These are phyloP conservation scores for Leptoclinus maculatus DNA, from an alignment of 2,797 vertebrate species.

Conservation along the genomic window DNA sequence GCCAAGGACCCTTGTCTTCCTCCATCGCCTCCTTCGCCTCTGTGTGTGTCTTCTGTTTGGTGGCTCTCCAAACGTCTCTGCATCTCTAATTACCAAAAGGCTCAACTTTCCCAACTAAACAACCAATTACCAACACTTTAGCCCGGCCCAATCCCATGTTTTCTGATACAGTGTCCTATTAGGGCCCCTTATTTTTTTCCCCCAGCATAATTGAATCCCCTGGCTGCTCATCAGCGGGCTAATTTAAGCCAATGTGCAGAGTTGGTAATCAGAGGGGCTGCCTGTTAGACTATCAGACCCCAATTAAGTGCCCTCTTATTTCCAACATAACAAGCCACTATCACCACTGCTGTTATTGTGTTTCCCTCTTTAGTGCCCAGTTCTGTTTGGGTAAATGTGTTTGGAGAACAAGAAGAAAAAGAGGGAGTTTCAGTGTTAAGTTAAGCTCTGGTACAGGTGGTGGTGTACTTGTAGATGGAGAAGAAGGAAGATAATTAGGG, in stretches of 20 bases:
- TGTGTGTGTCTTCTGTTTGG: constrained; percentile 67
- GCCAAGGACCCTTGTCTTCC: constrained; percentile 59
- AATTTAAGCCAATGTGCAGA: constrained; percentile 85
- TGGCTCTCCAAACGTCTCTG: constrained; percentile 72
- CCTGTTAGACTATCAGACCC: constrained; percentile 83
- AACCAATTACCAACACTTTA: constrained; percentile 81
- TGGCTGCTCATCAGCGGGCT: constrained; percentile 85
- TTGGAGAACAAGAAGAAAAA: constrained; percentile 45
- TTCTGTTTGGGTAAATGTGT: constrained; percentile 77
- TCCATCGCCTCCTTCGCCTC: constrained; percentile 47
- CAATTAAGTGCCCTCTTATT: constrained; percentile 84
- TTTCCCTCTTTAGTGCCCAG: constrained; percentile 67
- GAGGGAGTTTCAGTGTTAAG: constrained; percentile 33
- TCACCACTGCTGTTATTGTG: constrained; percentile 80
- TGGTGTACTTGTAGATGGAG: constrained; percentile 10
- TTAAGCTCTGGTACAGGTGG: constrained; percentile 16
- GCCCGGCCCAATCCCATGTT: constrained; percentile 77
- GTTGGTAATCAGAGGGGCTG: constrained; percentile 84
- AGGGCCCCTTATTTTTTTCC: constrained; percentile 77
- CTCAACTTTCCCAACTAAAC: constrained; percentile 83
- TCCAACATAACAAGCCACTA: constrained; percentile 82
- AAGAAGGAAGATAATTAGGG: not conserved
- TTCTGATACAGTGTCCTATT: constrained; percentile 83
- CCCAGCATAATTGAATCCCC: constrained; percentile 86
- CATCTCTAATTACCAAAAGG: constrained; percentile 80